Conservation (phyloP, 2,888 invertebrate genomes). For the Hoplodrina ambigua region DNA sequence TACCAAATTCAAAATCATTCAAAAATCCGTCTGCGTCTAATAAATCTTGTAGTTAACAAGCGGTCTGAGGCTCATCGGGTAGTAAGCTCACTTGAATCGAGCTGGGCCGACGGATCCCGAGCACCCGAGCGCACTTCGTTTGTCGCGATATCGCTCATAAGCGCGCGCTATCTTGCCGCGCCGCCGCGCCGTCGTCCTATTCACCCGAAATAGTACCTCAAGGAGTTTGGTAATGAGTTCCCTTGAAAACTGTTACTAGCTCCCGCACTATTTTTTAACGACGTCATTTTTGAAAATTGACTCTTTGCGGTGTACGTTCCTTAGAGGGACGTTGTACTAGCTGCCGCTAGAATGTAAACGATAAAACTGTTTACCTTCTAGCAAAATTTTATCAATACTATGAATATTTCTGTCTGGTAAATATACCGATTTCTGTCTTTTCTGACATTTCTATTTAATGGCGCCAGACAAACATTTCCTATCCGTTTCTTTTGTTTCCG, state of each 20-base stretch:
- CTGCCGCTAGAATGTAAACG: slow-evolving; percentile 31
- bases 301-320: slow-evolving; percentile 64
- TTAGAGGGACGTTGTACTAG: slow-evolving; percentile 27
- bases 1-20: slow-evolving; percentile 44
- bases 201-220: slow-evolving; percentile 89
- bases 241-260: slow-evolving; percentile 81
- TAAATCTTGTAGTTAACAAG: slow-evolving; percentile 63
- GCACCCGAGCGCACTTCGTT: slow-evolving; percentile 81
- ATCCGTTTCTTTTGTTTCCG: background rate
- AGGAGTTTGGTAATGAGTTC: slow-evolving; percentile 89
- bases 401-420: background rate
- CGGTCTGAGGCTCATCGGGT: slow-evolving; percentile 37
- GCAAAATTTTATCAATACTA: background rate
- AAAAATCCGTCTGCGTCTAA: slow-evolving; percentile 45
- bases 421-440: background rate
- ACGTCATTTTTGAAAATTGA: slow-evolving; percentile 82
- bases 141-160: slow-evolving; percentile 88
- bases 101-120: slow-evolving; percentile 43
- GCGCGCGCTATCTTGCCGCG: slow-evolving; percentile 83
- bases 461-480: background rate
- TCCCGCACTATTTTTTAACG: slow-evolving; percentile 82
- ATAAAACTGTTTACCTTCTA: slow-evolving; percentile 4
- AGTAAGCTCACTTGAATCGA: slow-evolving; percentile 45
- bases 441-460: background rate
- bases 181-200: slow-evolving; percentile 81